Evolutionary conservation across 2,113 vertebrate genomes (phyloP).

Genomic region (Phaethon lepturus): DNA sequence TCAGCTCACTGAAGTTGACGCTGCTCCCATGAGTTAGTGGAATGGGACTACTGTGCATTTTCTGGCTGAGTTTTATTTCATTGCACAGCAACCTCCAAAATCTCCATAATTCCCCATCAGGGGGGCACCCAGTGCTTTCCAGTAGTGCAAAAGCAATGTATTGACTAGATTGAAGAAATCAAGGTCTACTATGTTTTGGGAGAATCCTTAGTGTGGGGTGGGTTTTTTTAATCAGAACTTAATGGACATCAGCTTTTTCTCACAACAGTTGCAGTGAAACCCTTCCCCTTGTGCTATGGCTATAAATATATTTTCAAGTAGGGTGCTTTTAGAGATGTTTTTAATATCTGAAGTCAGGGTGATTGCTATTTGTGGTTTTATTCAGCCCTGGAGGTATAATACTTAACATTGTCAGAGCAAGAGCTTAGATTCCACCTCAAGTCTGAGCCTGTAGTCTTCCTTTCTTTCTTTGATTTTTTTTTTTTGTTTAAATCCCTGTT

Average conservation of each 20-base stretch:
- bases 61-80: background rate
- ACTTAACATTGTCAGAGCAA: background rate
- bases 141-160: background rate
- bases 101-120: background rate
- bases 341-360: background rate
- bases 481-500: background rate
- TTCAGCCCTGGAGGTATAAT: background rate
- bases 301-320: background rate
- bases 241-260: background rate
- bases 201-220: background rate
- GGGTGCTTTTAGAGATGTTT: background rate
- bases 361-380: conserved; percentile 22
- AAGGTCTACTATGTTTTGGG: background rate
- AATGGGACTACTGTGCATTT: background rate
- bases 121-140: background rate
- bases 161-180: background rate
- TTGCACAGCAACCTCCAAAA: background rate
- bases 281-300: background rate
- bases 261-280: background rate
- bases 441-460: background rate
- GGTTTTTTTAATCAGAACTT: background rate
- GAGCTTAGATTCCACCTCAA: conserved; percentile 19
- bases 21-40: background rate
- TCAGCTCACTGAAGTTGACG: background rate
- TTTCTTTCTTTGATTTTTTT: background rate